Evolutionary conservation across 2,888 invertebrate genomes (phyloP).

Genomic region (Slavum lentiscoides): DNA sequence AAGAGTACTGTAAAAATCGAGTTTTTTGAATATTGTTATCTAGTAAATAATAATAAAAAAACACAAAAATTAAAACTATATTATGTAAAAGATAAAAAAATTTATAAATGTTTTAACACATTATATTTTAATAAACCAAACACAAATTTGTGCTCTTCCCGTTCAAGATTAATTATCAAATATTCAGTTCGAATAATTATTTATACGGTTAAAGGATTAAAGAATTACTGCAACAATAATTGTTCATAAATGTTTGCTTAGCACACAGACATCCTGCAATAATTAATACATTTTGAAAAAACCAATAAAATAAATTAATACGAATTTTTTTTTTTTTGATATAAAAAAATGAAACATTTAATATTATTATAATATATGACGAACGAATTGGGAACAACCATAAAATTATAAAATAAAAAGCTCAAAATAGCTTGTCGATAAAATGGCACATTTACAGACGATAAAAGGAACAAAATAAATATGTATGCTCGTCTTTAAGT

Average conservation of each 20-base stretch:
- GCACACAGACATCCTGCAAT: conserved; percentile 35
- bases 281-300: conserved; percentile 13
- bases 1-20: neutral
- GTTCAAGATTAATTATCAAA: conserved; percentile 13
- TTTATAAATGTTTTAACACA: conserved; percentile 3
- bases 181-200: conserved; percentile 37
- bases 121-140: conserved; percentile 31
- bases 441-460: conserved; percentile 32
- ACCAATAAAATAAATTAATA: neutral
- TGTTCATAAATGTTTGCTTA: conserved; percentile 9
- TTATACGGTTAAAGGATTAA: neutral
- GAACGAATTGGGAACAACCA: conserved; percentile 15
- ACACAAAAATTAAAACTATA: neutral
- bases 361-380: neutral
- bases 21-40: neutral
- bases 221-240: conserved; percentile 20
- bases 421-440: conserved; percentile 3
- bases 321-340: neutral
- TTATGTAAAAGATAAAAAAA: conserved; percentile 26
- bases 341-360: neutral
- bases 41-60: neutral
- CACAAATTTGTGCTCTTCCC: conserved; percentile 8
- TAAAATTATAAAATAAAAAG: neutral
- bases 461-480: conserved; percentile 32
- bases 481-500: conserved; percentile 17